Conservation (phyloP, 2,113 vertebrate species). For the Nestor notabilis region DNA sequence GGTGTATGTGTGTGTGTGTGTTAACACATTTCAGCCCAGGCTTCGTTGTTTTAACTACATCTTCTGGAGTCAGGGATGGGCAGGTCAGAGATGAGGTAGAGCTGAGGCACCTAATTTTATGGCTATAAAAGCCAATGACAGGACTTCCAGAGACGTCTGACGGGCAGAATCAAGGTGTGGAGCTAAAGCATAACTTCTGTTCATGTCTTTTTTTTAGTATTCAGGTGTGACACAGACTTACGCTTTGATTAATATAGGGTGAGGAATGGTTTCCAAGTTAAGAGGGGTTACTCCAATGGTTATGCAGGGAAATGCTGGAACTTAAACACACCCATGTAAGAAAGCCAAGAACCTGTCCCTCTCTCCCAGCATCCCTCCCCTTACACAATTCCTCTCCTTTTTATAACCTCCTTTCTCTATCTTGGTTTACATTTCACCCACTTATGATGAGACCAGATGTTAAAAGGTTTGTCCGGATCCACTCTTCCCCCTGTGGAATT, state of each 20-base stretch:
- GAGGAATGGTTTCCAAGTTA: neutral
- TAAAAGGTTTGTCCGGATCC: neutral
- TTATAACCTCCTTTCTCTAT: neutral
- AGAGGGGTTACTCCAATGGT: neutral
- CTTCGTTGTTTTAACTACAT: neutral
- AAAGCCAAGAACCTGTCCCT: neutral
- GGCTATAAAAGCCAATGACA: neutral
- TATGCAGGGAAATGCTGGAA: neutral
- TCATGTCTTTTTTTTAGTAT: neutral
- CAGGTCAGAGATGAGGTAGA: neutral
- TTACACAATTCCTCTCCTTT: neutral
- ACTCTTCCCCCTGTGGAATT: neutral
- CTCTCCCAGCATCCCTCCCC: neutral
- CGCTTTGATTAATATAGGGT: neutral
- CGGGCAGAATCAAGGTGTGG: neutral
- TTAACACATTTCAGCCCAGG: neutral
- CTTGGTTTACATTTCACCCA: neutral
- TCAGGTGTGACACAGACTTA: neutral
- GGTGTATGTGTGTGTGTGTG: neutral
- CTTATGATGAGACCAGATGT: neutral
- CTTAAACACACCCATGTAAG: neutral
- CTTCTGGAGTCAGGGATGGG: neutral
- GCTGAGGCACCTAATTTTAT: neutral
- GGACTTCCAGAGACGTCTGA: neutral
- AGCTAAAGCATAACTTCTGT: neutral